A percentile compares a stretch with the other conserved stretches of the same genome.
phyloP scores from a whole-genome alignment of 2,113 vertebrate species.

The Cottus gobio region DNA sequence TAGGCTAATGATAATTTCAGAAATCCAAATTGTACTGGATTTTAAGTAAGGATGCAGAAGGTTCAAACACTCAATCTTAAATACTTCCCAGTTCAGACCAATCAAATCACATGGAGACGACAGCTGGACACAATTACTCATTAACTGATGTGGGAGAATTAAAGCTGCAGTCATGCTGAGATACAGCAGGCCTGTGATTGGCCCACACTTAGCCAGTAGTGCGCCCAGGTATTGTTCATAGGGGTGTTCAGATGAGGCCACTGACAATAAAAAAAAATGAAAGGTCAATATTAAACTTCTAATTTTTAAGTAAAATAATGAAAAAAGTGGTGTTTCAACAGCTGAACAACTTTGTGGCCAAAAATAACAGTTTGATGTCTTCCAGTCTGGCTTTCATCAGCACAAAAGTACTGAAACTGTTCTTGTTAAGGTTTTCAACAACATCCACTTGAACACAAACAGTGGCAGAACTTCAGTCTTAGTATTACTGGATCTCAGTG shows the following conservation, averaged over 20 bases:
- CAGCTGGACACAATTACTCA: constrained; percentile 43
- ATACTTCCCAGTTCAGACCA: constrained; percentile 3
- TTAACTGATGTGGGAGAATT: constrained; percentile 5
- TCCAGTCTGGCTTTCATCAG: no score
- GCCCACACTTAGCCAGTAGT: neutral
- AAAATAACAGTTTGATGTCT: no score
- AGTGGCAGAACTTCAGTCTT: no score
- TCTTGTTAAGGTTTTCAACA: no score
- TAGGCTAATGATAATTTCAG: neutral
- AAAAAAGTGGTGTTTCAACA: no score
- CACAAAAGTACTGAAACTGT: no score
- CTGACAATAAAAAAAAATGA: no score
- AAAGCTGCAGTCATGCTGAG: constrained; percentile 8
- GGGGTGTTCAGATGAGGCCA: neutral
- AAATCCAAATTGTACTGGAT: neutral
- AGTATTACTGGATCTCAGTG: no score
- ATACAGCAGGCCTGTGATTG: constrained; percentile 13
- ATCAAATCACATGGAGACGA: constrained; percentile 13
- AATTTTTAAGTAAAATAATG: no score
- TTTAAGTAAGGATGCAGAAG: neutral
- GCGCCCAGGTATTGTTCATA: neutral
- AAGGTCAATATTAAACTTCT: no score
- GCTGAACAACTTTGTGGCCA: no score
- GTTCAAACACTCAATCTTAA: neutral
- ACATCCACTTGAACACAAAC: no score